Evolutionary conservation across 2,888 invertebrate species (phyloP).

Genomic region (Melanostoma scalare): DNA sequence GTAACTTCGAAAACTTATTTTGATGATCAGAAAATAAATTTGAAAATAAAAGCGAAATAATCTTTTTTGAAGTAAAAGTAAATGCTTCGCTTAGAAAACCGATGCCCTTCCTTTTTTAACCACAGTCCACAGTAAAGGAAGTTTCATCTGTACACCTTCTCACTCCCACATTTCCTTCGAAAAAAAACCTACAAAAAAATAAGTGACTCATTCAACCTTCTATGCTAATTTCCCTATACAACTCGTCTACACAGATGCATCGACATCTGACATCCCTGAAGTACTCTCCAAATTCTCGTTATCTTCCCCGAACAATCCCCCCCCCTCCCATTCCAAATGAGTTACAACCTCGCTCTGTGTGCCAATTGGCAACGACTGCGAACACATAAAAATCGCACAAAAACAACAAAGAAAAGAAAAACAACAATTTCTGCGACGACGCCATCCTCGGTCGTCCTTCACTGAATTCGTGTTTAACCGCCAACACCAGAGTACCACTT

Average conservation of each 20-base stretch:
- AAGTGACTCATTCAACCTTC: slow-evolving; percentile 13
- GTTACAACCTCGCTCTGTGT: slow-evolving; percentile 55
- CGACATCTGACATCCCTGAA: slow-evolving; percentile 43
- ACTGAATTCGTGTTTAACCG: slow-evolving; percentile 67
- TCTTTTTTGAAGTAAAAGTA: no score
- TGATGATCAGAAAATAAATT: no score
- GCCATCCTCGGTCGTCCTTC: slow-evolving; percentile 54
- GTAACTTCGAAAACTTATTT: no score
- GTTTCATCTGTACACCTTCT: no score
- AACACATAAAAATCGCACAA: slow-evolving; percentile 32
- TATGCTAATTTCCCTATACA: slow-evolving; percentile 4
- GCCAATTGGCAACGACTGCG: slow-evolving; percentile 65
- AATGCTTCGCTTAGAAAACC: no score
- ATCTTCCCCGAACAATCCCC: slow-evolving; percentile 51
- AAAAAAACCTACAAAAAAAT: not conserved
- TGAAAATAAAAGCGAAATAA: no score
- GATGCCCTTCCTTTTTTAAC: no score
- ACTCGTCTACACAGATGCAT: slow-evolving; percentile 7
- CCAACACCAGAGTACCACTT: slow-evolving; percentile 66
- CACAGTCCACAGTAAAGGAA: no score
- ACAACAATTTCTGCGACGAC: slow-evolving; percentile 61
- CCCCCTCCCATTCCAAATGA: slow-evolving; percentile 24
- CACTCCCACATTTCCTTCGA: no score
- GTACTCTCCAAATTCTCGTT: slow-evolving; percentile 40
- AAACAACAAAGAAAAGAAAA: slow-evolving; percentile 10